phyloP scores from a whole-genome alignment of 2,888 invertebrate species.

The Gortyna flavago region DNA sequence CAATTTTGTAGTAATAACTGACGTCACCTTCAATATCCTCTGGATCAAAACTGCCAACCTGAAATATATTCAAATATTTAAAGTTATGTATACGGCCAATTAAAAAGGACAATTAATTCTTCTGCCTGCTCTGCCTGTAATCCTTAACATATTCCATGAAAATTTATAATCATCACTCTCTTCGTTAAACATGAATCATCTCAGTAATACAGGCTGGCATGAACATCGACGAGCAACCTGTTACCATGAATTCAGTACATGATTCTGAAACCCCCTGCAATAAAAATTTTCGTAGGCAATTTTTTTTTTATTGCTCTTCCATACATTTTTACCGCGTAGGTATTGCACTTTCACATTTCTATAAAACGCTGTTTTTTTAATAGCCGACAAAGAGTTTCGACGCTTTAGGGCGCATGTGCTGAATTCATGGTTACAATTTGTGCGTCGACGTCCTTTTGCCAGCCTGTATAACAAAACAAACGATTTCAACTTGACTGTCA shows the following conservation, averaged over 20 bases:
- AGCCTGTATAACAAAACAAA: neutral
- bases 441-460: too few relatives aligned
- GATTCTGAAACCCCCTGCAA: neutral
- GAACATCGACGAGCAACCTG: neutral
- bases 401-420: too few relatives aligned
- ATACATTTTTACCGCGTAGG: neutral
- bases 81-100: neutral
- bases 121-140: neutral
- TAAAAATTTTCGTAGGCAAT: neutral
- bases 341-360: neutral
- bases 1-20: constrained; percentile 92
- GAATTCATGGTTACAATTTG: too few relatives aligned
- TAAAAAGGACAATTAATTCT: neutral
- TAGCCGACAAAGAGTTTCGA: too few relatives aligned
- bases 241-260: neutral
- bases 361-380: too few relatives aligned
- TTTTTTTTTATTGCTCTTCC: too few relatives aligned
- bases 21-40: constrained; percentile 96
- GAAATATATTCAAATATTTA: constrained; percentile 57
- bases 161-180: neutral
- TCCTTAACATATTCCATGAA: neutral
- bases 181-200: neutral
- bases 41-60: constrained; percentile 96
- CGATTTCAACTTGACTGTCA: neutral
- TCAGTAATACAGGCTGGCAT: neutral